These are phyloP conservation scores for Anthonomus grandis DNA, from an alignment of 1,140 invertebrate species.

Conservation along the genomic window DNA sequence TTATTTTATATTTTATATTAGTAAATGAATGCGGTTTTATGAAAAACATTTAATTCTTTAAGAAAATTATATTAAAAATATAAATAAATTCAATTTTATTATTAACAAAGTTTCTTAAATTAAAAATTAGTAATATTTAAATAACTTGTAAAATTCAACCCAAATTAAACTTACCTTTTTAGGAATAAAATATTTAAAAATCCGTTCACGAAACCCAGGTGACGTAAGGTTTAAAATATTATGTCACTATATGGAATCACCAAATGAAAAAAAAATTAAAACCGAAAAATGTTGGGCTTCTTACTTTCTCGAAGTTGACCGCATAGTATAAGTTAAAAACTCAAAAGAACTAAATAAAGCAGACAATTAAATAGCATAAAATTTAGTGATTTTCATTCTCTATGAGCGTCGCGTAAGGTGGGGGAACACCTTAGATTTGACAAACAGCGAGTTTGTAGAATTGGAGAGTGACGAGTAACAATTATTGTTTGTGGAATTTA, in stretches of 20 bases:
- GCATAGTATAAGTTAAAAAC: not conserved
- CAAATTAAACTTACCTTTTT: not conserved
- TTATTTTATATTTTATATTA: too few species aligned
- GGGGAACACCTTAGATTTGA: not conserved
- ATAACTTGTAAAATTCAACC: not conserved
- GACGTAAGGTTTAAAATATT: not conserved
- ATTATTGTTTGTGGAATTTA: too few species aligned
- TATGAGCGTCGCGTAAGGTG: not conserved
- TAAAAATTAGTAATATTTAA: too few species aligned
- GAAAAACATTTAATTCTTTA: too few species aligned
- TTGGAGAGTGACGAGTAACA: too few species aligned
- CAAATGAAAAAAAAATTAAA: not conserved
- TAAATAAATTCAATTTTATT: too few species aligned
- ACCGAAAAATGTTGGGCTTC: not conserved
- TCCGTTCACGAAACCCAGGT: not conserved
- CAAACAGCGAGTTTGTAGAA: too few species aligned
- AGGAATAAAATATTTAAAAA: not conserved
- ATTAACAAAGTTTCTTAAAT: too few species aligned
- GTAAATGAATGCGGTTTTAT: too few species aligned
- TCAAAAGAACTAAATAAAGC: constrained; percentile 13
- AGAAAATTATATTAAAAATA: too few species aligned
- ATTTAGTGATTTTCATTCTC: constrained; percentile 16
- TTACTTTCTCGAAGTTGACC: not conserved
- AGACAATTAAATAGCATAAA: constrained; percentile 8
- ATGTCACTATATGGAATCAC: not conserved